Conservation (phyloP, 2,113 vertebrate species). For the Etia nguti region DNA sequence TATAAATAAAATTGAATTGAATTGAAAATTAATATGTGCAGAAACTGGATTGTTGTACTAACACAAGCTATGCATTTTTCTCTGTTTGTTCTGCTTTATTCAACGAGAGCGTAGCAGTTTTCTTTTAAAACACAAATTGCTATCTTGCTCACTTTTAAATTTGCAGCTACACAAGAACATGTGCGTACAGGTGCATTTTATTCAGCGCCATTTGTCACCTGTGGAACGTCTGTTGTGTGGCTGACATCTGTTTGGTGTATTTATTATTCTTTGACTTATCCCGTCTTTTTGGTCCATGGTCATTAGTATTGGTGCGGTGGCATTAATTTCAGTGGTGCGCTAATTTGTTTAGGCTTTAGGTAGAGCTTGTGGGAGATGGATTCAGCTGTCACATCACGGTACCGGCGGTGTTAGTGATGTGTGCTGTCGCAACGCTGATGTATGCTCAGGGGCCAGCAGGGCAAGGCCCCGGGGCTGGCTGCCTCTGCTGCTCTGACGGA, state of each 20-base stretch:
- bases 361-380: constrained; percentile 61
- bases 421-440: constrained; percentile 56
- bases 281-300: constrained; percentile 4
- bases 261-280: constrained; percentile 37
- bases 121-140: background rate
- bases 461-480: constrained; percentile 51
- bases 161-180: background rate
- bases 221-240: background rate
- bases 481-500: constrained; percentile 54
- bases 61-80: background rate
- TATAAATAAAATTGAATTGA: too few species aligned
- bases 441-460: constrained; percentile 65
- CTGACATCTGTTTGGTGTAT: constrained; percentile 8
- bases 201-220: background rate
- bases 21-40: background rate
- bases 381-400: constrained; percentile 60
- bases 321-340: constrained; percentile 47
- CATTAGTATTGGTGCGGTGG: constrained; percentile 53
- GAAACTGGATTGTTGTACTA: background rate
- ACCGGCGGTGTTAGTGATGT: constrained; percentile 60
- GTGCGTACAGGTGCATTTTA: background rate
- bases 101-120: background rate
- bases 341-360: constrained; percentile 63
- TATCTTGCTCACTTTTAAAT: background rate
- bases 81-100: background rate